Evolutionary conservation across 2,888 invertebrate genomes (phyloP).

Genomic region (Mythimna loreyi): DNA sequence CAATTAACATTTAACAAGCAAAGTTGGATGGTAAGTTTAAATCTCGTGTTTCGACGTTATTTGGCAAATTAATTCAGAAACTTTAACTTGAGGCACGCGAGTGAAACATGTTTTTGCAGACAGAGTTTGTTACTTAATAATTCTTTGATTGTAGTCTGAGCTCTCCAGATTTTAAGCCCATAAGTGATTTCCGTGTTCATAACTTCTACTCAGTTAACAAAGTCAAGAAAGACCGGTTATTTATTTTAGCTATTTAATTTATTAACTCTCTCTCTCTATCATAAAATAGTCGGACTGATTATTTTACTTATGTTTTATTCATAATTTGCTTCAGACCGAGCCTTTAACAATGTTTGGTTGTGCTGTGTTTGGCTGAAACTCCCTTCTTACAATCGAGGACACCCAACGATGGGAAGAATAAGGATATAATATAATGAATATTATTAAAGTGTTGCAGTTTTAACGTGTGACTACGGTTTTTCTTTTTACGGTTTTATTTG

Average conservation of each 20-base stretch:
- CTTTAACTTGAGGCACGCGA: slow-evolving; percentile 85
- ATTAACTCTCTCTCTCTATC: too few species aligned
- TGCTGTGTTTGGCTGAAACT: too few species aligned
- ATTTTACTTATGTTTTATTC: neutral
- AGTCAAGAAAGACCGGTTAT: slow-evolving; percentile 11
- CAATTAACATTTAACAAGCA: slow-evolving; percentile 88
- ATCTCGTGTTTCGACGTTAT: slow-evolving; percentile 87
- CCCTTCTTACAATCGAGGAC: too few species aligned
- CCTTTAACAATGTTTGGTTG: too few species aligned
- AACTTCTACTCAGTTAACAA: slow-evolving; percentile 18
- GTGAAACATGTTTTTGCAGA: slow-evolving; percentile 84
- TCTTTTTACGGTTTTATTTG: too few species aligned
- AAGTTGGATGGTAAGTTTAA: slow-evolving; percentile 85
- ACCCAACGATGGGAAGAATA: too few species aligned
- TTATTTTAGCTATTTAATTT: slow-evolving; percentile 2
- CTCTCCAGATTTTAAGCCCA: slow-evolving; percentile 49
- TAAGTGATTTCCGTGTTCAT: slow-evolving; percentile 49
- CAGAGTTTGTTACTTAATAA: slow-evolving; percentile 80
- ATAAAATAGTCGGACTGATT: too few species aligned
- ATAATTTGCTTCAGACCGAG: too few species aligned
- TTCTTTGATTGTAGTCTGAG: slow-evolving; percentile 70
- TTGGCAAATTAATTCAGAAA: slow-evolving; percentile 88
- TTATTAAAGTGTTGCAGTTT: too few species aligned
- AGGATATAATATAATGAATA: too few species aligned
- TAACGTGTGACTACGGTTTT: too few species aligned